phyloP scores from a whole-genome alignment of 2,113 vertebrate genomes.

The Syrmaticus mikado region DNA sequence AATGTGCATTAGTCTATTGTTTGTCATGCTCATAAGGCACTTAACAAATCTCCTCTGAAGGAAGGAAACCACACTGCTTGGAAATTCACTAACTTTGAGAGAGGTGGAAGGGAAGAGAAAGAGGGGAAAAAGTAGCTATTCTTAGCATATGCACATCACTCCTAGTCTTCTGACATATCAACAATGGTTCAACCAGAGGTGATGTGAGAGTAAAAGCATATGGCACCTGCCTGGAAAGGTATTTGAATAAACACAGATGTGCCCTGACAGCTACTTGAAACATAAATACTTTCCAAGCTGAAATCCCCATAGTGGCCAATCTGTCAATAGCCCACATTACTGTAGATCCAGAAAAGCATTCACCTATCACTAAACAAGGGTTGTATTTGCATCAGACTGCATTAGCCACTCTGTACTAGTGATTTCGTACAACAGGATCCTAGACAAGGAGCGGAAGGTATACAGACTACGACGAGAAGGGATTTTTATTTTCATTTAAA shows the following conservation, averaged over 20 bases:
- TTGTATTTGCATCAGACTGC: neutral
- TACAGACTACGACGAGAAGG: neutral
- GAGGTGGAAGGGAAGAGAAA: neutral
- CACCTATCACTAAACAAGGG: neutral
- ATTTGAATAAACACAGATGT: constrained; percentile 47
- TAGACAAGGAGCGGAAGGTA: neutral
- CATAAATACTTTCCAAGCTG: constrained; percentile 34
- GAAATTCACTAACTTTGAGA: constrained; percentile 1
- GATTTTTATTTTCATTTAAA: neutral
- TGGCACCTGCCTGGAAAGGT: constrained; percentile 42
- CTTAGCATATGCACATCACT: constrained; percentile 36
- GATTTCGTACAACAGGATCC: neutral
- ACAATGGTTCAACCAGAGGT: constrained; percentile 33
- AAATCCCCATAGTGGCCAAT: neutral
- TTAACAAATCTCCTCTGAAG: constrained; percentile 7
- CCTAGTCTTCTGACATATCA: constrained; percentile 5
- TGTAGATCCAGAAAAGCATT: neutral
- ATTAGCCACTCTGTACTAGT: neutral
- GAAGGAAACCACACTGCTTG: neutral
- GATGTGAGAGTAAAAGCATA: constrained; percentile 48
- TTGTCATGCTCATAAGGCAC: constrained; percentile 15
- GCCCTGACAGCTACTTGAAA: constrained; percentile 59
- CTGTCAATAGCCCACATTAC: neutral
- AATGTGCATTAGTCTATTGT: constrained; percentile 18
- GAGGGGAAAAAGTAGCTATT: constrained; percentile 6